Percentiles rank a stretch among this genome's conserved stretches.
These are phyloP conservation scores for Hapalemur alaotrensis DNA, from an alignment of 2,797 vertebrate species.

Conservation along the genomic window DNA sequence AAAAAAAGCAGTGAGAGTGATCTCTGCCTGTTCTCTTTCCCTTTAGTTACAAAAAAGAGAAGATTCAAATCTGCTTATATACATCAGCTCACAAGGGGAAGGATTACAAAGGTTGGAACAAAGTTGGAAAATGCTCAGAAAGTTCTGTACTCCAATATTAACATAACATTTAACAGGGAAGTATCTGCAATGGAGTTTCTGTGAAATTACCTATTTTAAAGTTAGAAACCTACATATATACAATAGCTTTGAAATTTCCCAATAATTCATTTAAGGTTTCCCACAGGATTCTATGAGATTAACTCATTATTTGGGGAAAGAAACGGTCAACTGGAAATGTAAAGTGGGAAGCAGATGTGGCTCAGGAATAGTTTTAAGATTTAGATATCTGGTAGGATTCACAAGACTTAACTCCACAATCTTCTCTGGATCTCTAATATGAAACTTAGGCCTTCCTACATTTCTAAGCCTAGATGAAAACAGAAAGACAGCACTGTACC, in stretches of 20 bases:
- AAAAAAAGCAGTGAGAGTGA: not conserved
- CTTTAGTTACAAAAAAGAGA: not conserved
- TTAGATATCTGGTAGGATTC: not conserved
- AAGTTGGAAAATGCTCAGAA: not conserved
- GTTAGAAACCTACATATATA: constrained; percentile 1
- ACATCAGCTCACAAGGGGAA: not conserved
- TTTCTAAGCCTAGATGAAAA: not conserved
- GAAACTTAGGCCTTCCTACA: not conserved
- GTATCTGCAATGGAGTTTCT: not conserved
- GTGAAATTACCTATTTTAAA: constrained; percentile 18
- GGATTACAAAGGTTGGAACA: not conserved
- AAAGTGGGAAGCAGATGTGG: not conserved
- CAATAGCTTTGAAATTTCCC: not conserved
- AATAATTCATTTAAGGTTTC: constrained; percentile 12
- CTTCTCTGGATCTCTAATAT: not conserved
- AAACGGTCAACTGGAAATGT: not conserved
- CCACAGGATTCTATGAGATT: not conserved
- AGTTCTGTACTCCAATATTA: not conserved
- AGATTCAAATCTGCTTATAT: not conserved
- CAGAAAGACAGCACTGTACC: not conserved
- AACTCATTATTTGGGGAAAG: not conserved
- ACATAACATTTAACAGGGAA: constrained; percentile 22
- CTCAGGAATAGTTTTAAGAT: not conserved
- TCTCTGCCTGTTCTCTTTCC: not conserved
- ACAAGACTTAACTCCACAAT: not conserved